Evolutionary conservation across 2,113 vertebrate species (phyloP), one percentile per base, ranked within the genome.

Genomic region (Apeltes quadracus): DNA sequence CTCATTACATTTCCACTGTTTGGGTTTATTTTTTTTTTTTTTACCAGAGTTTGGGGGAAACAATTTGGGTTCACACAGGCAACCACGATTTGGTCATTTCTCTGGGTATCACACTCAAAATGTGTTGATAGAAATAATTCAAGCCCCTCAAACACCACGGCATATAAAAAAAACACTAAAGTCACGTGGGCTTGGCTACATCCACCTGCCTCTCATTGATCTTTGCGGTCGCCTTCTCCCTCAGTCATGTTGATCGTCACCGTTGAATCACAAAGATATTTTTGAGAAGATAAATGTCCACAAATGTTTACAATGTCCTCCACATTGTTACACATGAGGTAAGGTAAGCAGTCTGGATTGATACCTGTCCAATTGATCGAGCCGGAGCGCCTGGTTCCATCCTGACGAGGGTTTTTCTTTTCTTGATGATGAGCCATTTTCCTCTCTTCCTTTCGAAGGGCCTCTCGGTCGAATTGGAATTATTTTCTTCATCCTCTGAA

Each of bases 321-420:
- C 94, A 85, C 91, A 91, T 93, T 78, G 75, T 89, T 94, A 94
- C 94, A 94, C 94, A 94, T 93, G 95, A 96, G 95, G 95, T 94
- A 95, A 93, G 78, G 92, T 90, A 90, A 94, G 93, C 90, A 92
- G 93, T 93, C 91, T 77, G 84, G 88, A 93, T 93, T 86, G 71
- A 81, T 89, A 88, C 82, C 87, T 75, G 36, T 88, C 88, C 89
- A 85, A 78, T 46, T 90, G 89, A 84, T 88, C 29, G 89, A 93
- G 92, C 94, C 92, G 76, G 84, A 84, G 86, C 79, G 64, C 92
- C 87, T 79, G 83, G 63, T 87, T 91, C 78, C 79, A 64, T 62
- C 72, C 73, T 73, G 74, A 70, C 39, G 57, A 87, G 71, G 76
- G 83, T 51, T 50, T 61, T 79, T 68, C 55, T 83, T 85, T 83